Base-by-base conservation (phyloP, 2,888 invertebrate species). In the Holacanthella duospinosa region DNA sequence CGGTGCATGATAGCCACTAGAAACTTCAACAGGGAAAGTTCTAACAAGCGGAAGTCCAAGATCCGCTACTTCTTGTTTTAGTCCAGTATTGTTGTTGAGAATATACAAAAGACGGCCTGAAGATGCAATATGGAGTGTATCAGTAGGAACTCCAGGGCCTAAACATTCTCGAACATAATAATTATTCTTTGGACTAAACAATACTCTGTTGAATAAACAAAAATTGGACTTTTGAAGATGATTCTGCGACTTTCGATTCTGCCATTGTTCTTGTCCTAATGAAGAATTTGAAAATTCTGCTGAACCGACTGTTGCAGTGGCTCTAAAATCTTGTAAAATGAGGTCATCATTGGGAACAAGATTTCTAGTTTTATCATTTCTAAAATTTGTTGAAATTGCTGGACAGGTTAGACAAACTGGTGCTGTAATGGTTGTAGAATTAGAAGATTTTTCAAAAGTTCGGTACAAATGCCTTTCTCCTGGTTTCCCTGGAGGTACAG, bases 401-500 rank as follows among this genome's bases (percentile, higher is more conserved):
- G 70, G 64, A 61, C 81, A 82, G 0, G 81, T 78, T 55, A 80
- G 66, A 72, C 80, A 81, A 12, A 74, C 72, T 16, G 77, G 75
- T 2, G 73, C 65, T 1, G 65, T 60, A 21, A 69, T 59, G 21
- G 68, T 63, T 28, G 77, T 76, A 1, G 77, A 76, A 61, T 79
- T 77, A 48, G 77, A 76, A 66, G 80, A 79, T 2, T 73, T 72
- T 64, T 80, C 76, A 0, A 80, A 80, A 1, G 88, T 84, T 75
- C 87, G 84, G 80, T 87, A 91, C 68, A 93, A 79, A 77, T 93
- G 93, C 1, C 89, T 82, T 75, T 87, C 86, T 0, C 88, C 87
- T 0, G 93, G 88, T 69, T 84, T 82, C 58, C 85, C 85, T 71
- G 86, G 86, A 1, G 86, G 86, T 4, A 89, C 88, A 43, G 88